Evolutionary conservation across 2,797 vertebrate species (phyloP), one percentile per base, ranked within the genome.

Genomic region (Limnodromus scolopaceus): DNA sequence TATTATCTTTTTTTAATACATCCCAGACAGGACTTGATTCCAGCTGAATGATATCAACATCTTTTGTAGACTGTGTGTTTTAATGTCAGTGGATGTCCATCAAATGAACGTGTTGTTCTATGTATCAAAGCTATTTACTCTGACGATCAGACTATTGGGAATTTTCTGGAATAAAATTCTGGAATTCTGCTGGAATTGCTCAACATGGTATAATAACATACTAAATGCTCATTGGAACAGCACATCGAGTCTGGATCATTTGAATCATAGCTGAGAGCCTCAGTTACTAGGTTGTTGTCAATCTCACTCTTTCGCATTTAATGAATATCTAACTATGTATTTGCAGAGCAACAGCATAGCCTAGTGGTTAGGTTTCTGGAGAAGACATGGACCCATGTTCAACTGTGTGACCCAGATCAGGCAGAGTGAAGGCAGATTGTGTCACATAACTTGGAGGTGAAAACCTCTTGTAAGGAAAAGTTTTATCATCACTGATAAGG

Each of bases 331-430:
- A 45, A 34, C 22, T 43, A 17, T 13, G 9, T 13, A 94, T 96
- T 88, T 88, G 72, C 78, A 90, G 85, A 93, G 34, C 82, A 92
- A 95, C 65, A 97, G 90, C 92, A 93, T 94, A 96, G 83, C 95
- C 94, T 95, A 86, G 92, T 94, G 95, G 92, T 58, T 81, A 54
- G 24, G 32, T 43, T 90, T 86, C 57, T 75, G 41, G 65, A 80
- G 85, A 88, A 84, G 72, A 41, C 38, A 78, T 78, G 19, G 69
- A 49, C 10, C 4, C 2, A 3, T 14, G 28, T 65, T 81, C 23
- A 48, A 36, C 25, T 60, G 3, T 18, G 32, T 25, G 43, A 66
- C 64, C 30, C 25, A 39, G 41, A n/a, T n/a, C 23, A 53, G 12
- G 38, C 15, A 43, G 19, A 48, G 9, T 14, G 25, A 80, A 83